Evolutionary conservation across 2,888 invertebrate genomes (phyloP), one percentile per base, ranked within the genome.

Genomic region (Acholoe squamosa): DNA sequence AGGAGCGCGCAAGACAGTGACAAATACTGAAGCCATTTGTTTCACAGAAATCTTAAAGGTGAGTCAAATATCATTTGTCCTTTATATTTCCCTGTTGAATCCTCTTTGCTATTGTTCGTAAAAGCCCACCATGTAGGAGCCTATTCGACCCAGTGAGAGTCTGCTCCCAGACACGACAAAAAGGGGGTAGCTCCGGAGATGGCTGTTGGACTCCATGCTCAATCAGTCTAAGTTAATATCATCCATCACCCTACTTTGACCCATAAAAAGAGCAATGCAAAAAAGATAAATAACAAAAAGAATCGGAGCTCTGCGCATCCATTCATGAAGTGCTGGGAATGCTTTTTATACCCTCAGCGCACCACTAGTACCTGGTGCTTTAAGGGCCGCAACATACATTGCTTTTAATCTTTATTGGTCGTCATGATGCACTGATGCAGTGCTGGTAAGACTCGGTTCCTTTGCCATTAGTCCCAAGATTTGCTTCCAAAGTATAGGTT

Each of bases 191-290:
- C 71, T 28, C 31, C 5, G 3, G 3, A 25, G 14, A 28, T 3
- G n/a, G 25, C 14, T n/a, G 71, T 5, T 71, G 19, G 71, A 71
- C 14, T 71, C 71, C 71, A 25, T 28, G 71, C n/a, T 25, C 71
- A 28, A 71, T 71, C 71, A 14, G 71, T 71, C 71, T 71, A 71
- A 71, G 71, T 71, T 71, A 71, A 71, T 28, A 31, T 71, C 71
- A 71, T 71, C 71, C 71, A 28, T 71, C 71, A 71, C 28, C 28
- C 12, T 71, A 71, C 71, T 71, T 71, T 71, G 71, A 71, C 19
- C 22, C n/a, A 14, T 1, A 61, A n/a, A 61, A 14, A 61, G 61
- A 71, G 28, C 28, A 7, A 28, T n/a, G 71, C 28, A 28, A 25
- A 25, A n/a, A 28, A 14, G 71, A 71, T n/a, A 61, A 71, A 71